phyloP scores from a whole-genome alignment of 2,113 vertebrate species.

The Syngnathoides biaculeatus region DNA sequence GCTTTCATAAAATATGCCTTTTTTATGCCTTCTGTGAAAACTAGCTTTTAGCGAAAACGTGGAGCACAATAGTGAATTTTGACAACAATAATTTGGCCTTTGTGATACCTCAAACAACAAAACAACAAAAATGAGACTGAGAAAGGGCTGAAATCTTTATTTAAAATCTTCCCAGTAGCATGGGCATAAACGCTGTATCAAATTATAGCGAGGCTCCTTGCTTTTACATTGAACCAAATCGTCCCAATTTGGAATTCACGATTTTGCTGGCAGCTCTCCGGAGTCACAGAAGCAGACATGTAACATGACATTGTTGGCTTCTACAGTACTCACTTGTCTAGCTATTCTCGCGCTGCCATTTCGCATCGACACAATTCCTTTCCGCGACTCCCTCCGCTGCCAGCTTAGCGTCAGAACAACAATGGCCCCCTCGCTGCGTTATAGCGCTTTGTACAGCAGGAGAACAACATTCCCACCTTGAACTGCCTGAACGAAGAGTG shows the following conservation, averaged over 20 bases:
- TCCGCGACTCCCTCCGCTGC: neutral
- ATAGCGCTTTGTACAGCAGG: neutral
- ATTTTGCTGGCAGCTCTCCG: too few species aligned
- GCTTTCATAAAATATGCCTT: neutral
- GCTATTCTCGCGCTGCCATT: neutral
- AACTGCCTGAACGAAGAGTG: conserved; percentile 45
- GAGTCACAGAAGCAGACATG: neutral
- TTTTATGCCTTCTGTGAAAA: neutral
- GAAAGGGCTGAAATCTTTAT: too few species aligned
- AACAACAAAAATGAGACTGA: neutral
- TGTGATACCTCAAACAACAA: neutral
- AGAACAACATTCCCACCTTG: conserved; percentile 10
- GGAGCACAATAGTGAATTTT: neutral
- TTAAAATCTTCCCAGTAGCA: neutral
- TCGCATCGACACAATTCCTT: neutral
- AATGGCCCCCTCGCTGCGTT: conserved; percentile 5
- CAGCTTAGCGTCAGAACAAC: conserved; percentile 9
- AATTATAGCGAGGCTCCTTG: neutral
- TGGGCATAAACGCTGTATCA: too few species aligned
- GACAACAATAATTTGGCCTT: neutral
- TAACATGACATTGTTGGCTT: neutral
- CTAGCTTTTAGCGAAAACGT: neutral
- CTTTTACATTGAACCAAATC: neutral
- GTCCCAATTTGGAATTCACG: neutral
- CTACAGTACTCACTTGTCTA: neutral